Percentiles rank a stretch among this genome's conserved stretches.
These are phyloP conservation scores for Onychomys leucogaster DNA, from an alignment of 2,797 vertebrate species.

Conservation along the genomic window DNA sequence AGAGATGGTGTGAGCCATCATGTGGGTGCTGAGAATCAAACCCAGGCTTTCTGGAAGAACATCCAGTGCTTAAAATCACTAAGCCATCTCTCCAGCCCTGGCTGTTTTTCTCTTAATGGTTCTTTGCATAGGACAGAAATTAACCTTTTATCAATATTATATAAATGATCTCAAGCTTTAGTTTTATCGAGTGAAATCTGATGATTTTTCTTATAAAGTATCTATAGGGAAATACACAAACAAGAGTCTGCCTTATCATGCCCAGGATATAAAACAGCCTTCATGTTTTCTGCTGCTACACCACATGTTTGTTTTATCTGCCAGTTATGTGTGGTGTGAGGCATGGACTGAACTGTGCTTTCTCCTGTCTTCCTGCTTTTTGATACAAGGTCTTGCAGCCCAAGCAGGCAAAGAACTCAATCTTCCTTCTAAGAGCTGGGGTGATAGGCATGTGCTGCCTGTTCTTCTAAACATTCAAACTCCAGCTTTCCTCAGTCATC, in stretches of 20 bases:
- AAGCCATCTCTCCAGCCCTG: background rate
- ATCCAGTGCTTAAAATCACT: background rate
- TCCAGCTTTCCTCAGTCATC: background rate
- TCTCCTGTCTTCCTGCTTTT: background rate
- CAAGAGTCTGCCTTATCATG: background rate
- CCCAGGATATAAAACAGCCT: too few relatives aligned
- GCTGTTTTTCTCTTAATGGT: background rate
- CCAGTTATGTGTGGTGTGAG: background rate
- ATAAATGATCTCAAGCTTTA: background rate
- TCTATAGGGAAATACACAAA: background rate
- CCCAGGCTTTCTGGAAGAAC: background rate
- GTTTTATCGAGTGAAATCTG: background rate
- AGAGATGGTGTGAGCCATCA: background rate
- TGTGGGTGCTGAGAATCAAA: background rate
- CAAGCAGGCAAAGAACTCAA: background rate
- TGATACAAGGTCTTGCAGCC: background rate
- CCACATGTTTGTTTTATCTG: accelerated
- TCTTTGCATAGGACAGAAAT: background rate
- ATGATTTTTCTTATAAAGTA: background rate
- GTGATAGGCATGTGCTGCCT: too few relatives aligned
- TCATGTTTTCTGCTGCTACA: background rate
- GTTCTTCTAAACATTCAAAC: background rate
- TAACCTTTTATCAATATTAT: background rate
- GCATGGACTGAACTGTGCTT: background rate
- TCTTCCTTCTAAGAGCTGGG: background rate